Evolutionary conservation across 2,797 vertebrate genomes (phyloP), one percentile per base, ranked within the genome.

Genomic region (Karalla daura): DNA sequence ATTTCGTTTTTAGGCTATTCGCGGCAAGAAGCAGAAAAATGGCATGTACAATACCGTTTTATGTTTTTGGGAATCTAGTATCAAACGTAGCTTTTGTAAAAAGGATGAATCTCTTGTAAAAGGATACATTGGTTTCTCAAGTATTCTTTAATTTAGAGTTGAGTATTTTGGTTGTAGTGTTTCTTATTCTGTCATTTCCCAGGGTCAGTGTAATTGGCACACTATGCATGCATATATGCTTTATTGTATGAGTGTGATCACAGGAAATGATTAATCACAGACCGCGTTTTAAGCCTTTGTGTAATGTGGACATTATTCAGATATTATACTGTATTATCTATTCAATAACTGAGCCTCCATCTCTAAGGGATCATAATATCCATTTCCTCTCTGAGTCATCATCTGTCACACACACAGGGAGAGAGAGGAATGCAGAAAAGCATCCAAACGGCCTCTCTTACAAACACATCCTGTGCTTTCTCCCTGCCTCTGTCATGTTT

Each of bases 381-480:
- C 44, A 17, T 68, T 85, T 83, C 74, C 84, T 76, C 68, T 68
- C 45, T 86, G 86, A 83, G 68, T 85, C 84, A 78, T 76, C 46
- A 70, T 62, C 27, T 24, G n/a, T 54, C 8, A 41, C 23, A 32
- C 54, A 39, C n/a, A 53, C 37, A 39, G 49, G 45, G 49, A 35
- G 20, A 33, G 20, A n/a, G 14, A 9, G 8, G n/a, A 17, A 7
- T 17, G n/a, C 41, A 25, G 5, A 41, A 12, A 21, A 41, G 40
- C 40, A 41, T 41, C 40, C 40, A 41, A 21, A 21, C 18, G 21
- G 10, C 18, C 40, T 41, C 40, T 41, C 10, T 23, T 43, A 40
- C 18, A 18, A 40, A 27, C 44, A 25, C 44, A n/a, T 13, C 1
- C 23, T 58, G 33, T 17, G n/a, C n/a, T 35, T n/a, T 52, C 32